Base-by-base conservation (phyloP, 1,140 invertebrate species). In the Lasaia peninsularis region DNA sequence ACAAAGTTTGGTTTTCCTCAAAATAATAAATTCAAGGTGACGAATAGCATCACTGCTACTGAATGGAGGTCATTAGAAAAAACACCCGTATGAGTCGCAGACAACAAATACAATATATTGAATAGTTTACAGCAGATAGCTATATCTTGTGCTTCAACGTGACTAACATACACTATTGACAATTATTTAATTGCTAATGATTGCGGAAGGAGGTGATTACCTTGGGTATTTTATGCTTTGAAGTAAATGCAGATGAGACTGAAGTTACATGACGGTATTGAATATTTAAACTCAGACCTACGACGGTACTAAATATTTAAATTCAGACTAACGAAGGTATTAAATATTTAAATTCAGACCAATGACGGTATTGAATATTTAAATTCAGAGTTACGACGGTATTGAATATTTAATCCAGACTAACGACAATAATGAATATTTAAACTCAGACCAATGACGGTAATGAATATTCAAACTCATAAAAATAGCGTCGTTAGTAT, bases 51-150 rank as follows among this genome's bases (percentile, higher is more conserved):
- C 21, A 60, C 35, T 62, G 68, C 44, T 66, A 75, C 57, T 62
- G 66, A 65, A 62, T 58, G 63, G 60, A 74, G 69, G 69, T 71
- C 65, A 67, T 55, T 56, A 60, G 37, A 35, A 65, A 68, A 66
- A 44, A 44, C 16, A 44, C 68, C 68, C 68, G 68, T 62, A 71
- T 71, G 31, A 56, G 51, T 58, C 16, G 11, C 12, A 28, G 56
- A 58, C 52, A 58, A 48, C 31, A 54, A 49, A 49, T 33, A 52
- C 32, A 51, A 51, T 56, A 16, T 52, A 37, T 20, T 50, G 20
- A 48, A 61, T 56, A n/a, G n/a, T n/a, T n/a, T n/a, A n/a, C 51
- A 44, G 11, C 11, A 44, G 5, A 18, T 20, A 44, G 40, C 10
- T 44, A 44, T 18, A 10, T 16, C 16, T 44, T 9, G 18, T 18